These are phyloP conservation scores for Malachius bipustulatus DNA, from an alignment of 2,888 invertebrate genomes.

Conservation along the genomic window DNA sequence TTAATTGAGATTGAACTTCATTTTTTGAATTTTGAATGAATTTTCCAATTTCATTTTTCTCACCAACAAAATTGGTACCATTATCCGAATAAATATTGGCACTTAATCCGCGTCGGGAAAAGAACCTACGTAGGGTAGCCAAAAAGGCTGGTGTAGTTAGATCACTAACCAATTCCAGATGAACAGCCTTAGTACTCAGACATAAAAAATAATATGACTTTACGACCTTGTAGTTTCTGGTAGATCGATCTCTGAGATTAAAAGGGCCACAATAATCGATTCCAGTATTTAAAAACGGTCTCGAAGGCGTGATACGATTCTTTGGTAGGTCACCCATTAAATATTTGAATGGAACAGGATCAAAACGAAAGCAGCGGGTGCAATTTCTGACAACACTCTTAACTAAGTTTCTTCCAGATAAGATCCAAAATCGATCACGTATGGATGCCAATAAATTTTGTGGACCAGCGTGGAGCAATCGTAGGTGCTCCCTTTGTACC, in stretches of 20 bases:
- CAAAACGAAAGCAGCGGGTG: background rate
- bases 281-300: background rate
- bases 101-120: background rate
- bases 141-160: background rate
- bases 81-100: conserved; percentile 1
- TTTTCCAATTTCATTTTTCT: too few species aligned
- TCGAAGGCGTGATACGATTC: background rate
- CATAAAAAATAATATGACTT: background rate
- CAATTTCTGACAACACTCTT: background rate
- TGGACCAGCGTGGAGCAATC: background rate
- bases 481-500: background rate
- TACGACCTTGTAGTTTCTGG: background rate
- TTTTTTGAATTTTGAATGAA: too few species aligned
- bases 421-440: background rate
- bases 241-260: background rate
- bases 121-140: background rate
- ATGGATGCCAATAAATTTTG: background rate
- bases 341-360: background rate
- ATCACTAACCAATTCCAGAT: background rate
- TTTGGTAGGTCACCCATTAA: background rate
- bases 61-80: background rate
- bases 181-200: too few species aligned
- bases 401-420: background rate
- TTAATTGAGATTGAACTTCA: too few species aligned
- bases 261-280: background rate